Conservation (phyloP, 1,140 invertebrate genomes). For the Helicoverpa zea region DNA sequence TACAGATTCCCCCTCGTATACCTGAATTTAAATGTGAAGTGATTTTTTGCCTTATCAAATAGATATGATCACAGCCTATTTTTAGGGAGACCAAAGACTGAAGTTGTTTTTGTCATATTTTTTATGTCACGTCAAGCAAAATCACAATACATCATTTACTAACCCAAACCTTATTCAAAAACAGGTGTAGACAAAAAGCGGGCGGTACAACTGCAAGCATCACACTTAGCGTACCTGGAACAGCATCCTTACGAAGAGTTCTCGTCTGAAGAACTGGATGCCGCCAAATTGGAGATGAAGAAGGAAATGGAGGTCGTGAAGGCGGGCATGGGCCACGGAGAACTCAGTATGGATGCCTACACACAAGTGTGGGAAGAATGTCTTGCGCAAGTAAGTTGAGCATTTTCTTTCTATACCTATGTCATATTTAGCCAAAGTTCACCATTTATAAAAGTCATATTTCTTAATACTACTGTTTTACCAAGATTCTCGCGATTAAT, state of each 20-base stretch:
- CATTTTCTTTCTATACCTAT: too few species aligned
- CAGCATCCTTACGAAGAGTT: slow-evolving; percentile 94
- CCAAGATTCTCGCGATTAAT: too few species aligned
- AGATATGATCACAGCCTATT: too few species aligned
- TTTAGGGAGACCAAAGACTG: too few species aligned
- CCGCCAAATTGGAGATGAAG: slow-evolving; percentile 90
- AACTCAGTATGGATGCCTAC: slow-evolving; percentile 96
- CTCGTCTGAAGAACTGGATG: slow-evolving; percentile 90
- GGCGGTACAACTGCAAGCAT: slow-evolving; percentile 87
- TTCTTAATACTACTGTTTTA: too few species aligned
- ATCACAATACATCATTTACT: not conserved
- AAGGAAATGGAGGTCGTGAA: slow-evolving; percentile 96
- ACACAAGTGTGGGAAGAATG: slow-evolving; percentile 99
- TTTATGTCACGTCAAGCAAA: not conserved
- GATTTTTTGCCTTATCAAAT: too few species aligned
- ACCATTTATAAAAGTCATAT: too few species aligned
- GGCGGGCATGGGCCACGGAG: slow-evolving; percentile 97
- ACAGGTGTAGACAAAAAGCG: slow-evolving; percentile 83
- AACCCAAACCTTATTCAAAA: slow-evolving; percentile 4
- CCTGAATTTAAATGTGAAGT: too few species aligned
- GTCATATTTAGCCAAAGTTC: too few species aligned
- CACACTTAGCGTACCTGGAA: slow-evolving; percentile 94
- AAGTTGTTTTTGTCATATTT: too few species aligned
- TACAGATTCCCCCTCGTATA: too few species aligned
- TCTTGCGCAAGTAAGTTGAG: slow-evolving; percentile 90